A percentile compares a stretch with the other conserved stretches of the same genome.
Conservation (phyloP, 2,113 vertebrate species). For the Pogonocichla stellata region DNA sequence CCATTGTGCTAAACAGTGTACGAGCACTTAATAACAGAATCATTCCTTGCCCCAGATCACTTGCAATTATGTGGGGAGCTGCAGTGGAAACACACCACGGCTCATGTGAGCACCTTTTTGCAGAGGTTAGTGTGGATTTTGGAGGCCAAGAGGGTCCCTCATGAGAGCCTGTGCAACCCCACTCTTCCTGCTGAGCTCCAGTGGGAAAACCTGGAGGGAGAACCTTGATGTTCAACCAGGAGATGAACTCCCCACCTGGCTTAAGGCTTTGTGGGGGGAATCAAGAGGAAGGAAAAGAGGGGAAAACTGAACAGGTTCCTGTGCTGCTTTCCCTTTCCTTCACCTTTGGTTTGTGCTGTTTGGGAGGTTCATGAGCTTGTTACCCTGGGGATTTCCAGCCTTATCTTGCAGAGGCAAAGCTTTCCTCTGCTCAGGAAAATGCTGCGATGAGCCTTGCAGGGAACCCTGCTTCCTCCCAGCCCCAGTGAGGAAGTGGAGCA, state of each 20-base stretch:
- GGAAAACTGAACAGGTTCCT: background rate
- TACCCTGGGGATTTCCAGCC: constrained; percentile 23
- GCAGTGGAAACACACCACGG: background rate
- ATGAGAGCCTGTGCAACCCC: accelerated
- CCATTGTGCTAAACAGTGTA: constrained; percentile 31
- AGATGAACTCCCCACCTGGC: background rate
- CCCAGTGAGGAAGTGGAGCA: accelerated
- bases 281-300: background rate
- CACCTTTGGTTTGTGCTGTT: background rate
- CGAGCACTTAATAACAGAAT: constrained; percentile 36
- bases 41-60: constrained; percentile 36
- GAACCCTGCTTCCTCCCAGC: background rate
- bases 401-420: background rate
- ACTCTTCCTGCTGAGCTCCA: background rate
- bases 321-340: background rate
- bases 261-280: background rate
- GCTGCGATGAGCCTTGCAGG: background rate
- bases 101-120: background rate
- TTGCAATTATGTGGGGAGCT: background rate
- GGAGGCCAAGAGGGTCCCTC: background rate
- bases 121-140: background rate
- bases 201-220: background rate
- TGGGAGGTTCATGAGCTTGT: background rate
- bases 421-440: background rate
- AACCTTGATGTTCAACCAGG: background rate